Percentiles rank a stretch among this genome's conserved stretches.
Evolutionary conservation across 2,888 invertebrate species (phyloP).

Genomic region (Epinotia demarniana): DNA sequence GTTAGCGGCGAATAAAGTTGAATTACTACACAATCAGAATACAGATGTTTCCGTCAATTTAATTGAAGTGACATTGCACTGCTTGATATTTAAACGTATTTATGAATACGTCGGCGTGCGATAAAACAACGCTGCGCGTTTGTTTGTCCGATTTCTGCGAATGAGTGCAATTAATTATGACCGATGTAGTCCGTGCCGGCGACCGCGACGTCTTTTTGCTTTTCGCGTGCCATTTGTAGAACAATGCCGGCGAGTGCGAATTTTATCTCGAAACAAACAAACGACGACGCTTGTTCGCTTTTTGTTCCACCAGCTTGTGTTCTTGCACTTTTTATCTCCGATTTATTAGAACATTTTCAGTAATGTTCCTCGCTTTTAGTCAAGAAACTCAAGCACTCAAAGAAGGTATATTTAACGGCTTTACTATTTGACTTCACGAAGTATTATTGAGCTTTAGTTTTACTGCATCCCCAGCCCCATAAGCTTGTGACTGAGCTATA

Average conservation of each 20-base stretch:
- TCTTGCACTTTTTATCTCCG: conserved; percentile 58
- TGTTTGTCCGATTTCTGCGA: conserved; percentile 76
- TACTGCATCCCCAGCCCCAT: conserved; percentile 28
- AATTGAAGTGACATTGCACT: conserved; percentile 60
- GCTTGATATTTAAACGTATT: conserved; percentile 69
- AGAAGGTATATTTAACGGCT: conserved; percentile 45
- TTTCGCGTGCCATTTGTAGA: conserved; percentile 74
- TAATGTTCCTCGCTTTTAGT: conserved; percentile 59
- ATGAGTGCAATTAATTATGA: conserved; percentile 79
- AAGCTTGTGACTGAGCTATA: conserved; percentile 28
- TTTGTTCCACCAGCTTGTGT: conserved; percentile 60
- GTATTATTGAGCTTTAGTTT: conserved; percentile 53
- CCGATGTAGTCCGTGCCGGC: conserved; percentile 60
- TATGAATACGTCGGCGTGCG: conserved; percentile 68
- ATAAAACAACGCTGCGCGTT: conserved; percentile 72
- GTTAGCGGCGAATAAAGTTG: conserved; percentile 11
- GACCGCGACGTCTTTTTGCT: conserved; percentile 69
- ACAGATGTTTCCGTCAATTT: conserved; percentile 51
- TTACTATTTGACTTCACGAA: conserved; percentile 52
- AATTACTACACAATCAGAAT: conserved; percentile 19
- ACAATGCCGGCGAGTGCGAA: conserved; percentile 75
- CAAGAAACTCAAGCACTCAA: conserved; percentile 55
- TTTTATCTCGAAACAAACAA: conserved; percentile 74
- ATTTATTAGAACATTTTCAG: conserved; percentile 66
- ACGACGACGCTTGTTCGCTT: conserved; percentile 65